Evolutionary conservation across 1,140 invertebrate genomes (phyloP).

Genomic region (Thaumetopoea pityocampa): DNA sequence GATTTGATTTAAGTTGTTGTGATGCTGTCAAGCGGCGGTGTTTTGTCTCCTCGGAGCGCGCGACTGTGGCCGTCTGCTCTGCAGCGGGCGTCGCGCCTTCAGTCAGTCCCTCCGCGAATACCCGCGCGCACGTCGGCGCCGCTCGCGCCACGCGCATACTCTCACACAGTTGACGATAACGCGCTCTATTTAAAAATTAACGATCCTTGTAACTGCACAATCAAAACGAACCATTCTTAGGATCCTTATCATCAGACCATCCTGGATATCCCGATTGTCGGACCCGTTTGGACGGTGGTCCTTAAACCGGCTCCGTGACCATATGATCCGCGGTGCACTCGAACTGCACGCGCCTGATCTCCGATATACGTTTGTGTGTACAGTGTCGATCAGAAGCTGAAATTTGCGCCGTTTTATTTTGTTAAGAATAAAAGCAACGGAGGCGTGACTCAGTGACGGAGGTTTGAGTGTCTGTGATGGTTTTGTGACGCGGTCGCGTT

Average conservation of each 20-base stretch:
- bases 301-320: slow-evolving; percentile 54
- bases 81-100: slow-evolving; percentile 43
- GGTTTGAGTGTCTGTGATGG: slow-evolving; percentile 31
- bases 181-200: slow-evolving; percentile 54
- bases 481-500: slow-evolving; percentile 40
- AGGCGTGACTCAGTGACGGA: slow-evolving; percentile 51
- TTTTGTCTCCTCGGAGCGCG: slow-evolving; percentile 23
- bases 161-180: slow-evolving; percentile 60
- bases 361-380: slow-evolving; percentile 46
- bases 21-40: slow-evolving; percentile 35
- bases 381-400: slow-evolving; percentile 51
- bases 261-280: slow-evolving; percentile 24
- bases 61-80: slow-evolving; percentile 13
- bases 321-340: slow-evolving; percentile 55
- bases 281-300: slow-evolving; percentile 21
- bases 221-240: slow-evolving; percentile 25
- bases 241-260: slow-evolving; percentile 18
- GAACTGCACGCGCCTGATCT: slow-evolving; percentile 43
- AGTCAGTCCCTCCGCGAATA: too few species aligned
- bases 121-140: slow-evolving; percentile 9
- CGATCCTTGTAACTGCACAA: slow-evolving; percentile 37
- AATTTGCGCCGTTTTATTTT: slow-evolving; percentile 33
- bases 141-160: slow-evolving; percentile 24
- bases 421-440: slow-evolving; percentile 31
- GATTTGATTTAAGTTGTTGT: slow-evolving; percentile 56